Evolutionary conservation across 1,140 invertebrate genomes (phyloP).

Genomic region (Cotesia glomerata): DNA sequence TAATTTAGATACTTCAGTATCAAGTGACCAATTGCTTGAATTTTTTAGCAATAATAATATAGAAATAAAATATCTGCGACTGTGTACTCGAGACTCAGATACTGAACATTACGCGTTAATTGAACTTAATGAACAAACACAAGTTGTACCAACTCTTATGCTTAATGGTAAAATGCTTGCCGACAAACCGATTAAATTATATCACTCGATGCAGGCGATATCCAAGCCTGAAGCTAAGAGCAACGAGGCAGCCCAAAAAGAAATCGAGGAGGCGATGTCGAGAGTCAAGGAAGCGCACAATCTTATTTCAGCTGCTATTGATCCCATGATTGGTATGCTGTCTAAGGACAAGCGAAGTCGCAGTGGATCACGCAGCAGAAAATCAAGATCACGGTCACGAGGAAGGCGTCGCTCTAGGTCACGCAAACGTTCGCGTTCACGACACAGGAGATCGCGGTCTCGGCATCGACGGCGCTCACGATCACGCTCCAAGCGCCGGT

Average conservation of each 20-base stretch:
- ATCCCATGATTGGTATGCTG: slow-evolving; percentile 84
- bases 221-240: slow-evolving; percentile 92
- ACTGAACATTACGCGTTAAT: slow-evolving; percentile 82
- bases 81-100: slow-evolving; percentile 84
- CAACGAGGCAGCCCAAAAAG: slow-evolving; percentile 91
- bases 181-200: slow-evolving; percentile 69
- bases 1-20: slow-evolving; percentile 71
- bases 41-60: slow-evolving; percentile 83
- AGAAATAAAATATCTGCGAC: slow-evolving; percentile 94
- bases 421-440: slow-evolving; percentile 66
- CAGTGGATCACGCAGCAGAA: slow-evolving; percentile 65
- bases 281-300: slow-evolving; percentile 94
- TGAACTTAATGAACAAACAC: slow-evolving; percentile 92
- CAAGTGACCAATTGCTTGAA: slow-evolving; percentile 80
- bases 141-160: slow-evolving; percentile 86
- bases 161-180: slow-evolving; percentile 74
- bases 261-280: slow-evolving; percentile 97
- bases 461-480: slow-evolving; percentile 57
- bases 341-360: slow-evolving; percentile 81
- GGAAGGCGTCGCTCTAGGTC: slow-evolving; percentile 63
- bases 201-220: slow-evolving; percentile 90
- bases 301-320: slow-evolving; percentile 90
- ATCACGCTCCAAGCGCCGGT: slow-evolving; percentile 60
- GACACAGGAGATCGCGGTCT: slow-evolving; percentile 66
- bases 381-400: slow-evolving; percentile 71